Conservation (phyloP, 2,888 invertebrate genomes). For the Cerceris rybyensis region DNA sequence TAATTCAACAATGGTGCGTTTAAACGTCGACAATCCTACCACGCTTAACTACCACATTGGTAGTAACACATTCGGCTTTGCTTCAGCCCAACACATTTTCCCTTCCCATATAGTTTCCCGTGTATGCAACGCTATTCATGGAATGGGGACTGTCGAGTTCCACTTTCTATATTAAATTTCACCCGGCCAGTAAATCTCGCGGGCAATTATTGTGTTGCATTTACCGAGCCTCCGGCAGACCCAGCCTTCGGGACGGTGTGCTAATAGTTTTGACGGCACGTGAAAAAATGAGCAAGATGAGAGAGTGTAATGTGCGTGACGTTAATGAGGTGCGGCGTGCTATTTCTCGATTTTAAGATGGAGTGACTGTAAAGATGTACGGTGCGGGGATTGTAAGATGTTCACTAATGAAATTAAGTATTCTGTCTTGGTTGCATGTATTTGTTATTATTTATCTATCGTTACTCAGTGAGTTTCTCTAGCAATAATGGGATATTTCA, state of each 20-base stretch:
- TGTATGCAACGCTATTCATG: conserved; percentile 34
- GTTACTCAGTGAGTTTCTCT: too few relatives aligned
- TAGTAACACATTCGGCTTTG: neutral
- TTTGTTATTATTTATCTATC: too few relatives aligned
- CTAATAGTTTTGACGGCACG: conserved; percentile 6
- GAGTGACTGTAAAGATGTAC: neutral
- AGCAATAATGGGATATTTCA: too few relatives aligned
- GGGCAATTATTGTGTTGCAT: conserved; percentile 44
- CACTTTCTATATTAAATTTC: conserved; percentile 46
- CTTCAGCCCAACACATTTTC: conserved; percentile 7
- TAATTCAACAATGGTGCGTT: conserved; percentile 28
- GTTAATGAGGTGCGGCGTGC: conserved; percentile 9
- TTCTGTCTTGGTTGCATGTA: too few relatives aligned
- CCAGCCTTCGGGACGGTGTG: neutral
- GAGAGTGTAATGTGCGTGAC: neutral
- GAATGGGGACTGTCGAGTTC: conserved; percentile 24
- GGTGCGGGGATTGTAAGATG: neutral
- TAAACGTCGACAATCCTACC: conserved; percentile 19
- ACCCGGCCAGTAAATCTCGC: conserved; percentile 30
- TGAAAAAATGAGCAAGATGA: conserved; percentile 2
- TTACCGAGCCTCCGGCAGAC: conserved; percentile 6
- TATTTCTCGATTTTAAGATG: conserved; percentile 3
- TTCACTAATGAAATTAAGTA: neutral
- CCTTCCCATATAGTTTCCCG: conserved; percentile 7
- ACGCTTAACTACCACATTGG: conserved; percentile 18